Percentiles rank a stretch among this genome's conserved stretches.
Conservation (phyloP, 2,888 invertebrate genomes). For the Aporophyla lueneburgensis region DNA sequence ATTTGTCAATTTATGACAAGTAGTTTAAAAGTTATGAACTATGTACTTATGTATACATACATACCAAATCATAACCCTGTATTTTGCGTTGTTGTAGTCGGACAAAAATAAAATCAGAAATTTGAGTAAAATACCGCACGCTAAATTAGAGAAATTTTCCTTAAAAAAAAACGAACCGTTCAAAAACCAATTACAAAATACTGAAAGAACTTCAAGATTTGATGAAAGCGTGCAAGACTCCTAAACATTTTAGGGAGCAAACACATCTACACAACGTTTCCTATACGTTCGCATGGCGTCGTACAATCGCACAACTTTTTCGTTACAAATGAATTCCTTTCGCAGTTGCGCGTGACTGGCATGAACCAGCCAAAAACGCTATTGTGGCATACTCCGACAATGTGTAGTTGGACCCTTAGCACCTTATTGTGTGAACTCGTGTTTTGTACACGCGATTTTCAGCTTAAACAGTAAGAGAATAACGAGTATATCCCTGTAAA, state of each 20-base stretch:
- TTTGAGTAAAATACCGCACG: constrained; percentile 1
- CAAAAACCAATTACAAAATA: constrained; percentile 37
- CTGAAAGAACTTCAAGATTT: constrained; percentile 27
- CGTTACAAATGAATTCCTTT: constrained; percentile 82
- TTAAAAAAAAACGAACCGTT: constrained; percentile 3
- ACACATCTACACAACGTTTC: constrained; percentile 50
- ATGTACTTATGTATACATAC: too few species aligned
- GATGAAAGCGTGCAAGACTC: constrained; percentile 32
- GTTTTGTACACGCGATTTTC: constrained; percentile 46
- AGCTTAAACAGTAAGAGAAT: background rate
- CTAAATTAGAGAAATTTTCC: constrained; percentile 11
- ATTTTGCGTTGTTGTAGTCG: too few species aligned
- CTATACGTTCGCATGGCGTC: constrained; percentile 37
- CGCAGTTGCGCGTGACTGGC: constrained; percentile 75
- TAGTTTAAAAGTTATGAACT: too few species aligned
- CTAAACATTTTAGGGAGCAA: constrained; percentile 57
- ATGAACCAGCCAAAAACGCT: constrained; percentile 69
- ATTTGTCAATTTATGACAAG: too few species aligned
- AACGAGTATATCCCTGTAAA: constrained; percentile 35
- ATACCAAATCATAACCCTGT: too few species aligned
- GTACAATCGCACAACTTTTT: constrained; percentile 73
- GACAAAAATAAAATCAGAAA: constrained; percentile 26
- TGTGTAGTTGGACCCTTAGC: constrained; percentile 67
- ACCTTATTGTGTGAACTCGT: constrained; percentile 58
- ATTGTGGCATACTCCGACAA: constrained; percentile 68